Evolutionary conservation across 2,888 invertebrate genomes (phyloP), one percentile per base, ranked within the genome.

Genomic region (Mallateleia sp.): DNA sequence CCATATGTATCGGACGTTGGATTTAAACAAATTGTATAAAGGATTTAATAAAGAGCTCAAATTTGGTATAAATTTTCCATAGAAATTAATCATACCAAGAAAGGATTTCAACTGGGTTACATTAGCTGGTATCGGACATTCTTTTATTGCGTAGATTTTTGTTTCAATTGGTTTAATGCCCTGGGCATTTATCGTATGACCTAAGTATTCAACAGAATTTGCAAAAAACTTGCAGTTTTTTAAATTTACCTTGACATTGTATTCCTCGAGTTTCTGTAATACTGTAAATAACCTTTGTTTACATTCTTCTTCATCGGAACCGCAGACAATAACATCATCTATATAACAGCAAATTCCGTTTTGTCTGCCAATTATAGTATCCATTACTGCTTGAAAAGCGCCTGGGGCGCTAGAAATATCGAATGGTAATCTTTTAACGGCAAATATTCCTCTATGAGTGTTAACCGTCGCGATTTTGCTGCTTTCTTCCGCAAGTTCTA

Each of bases 281-380:
- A 69, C 67, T 18, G 14, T 22, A 22, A 32, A 45, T 28, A 88
- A 28, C 24, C 42, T 81, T 24, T 62, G 18, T 50, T 71, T 34
- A 7, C 77, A 80, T 34, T 58, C 34, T 18, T 34, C 6, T 24
- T 32, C 0, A 15, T 86, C 77, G 18, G 22, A 11, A 1, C 72
- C 67, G 15, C 28, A 24, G 62, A 89, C 66, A 47, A 80, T 42
- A 24, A 66, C 28, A 32, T 79, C 69, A 67, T 95, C 95, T 0
- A 93, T 91, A 94, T 95, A 95, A 80, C 95, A 95, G 0, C 95
- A 94, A 82, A 74, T 38, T 1, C 77, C 74, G 5, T 78, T 38
- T 14, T 32, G 28, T 15, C 42, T 78, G 2, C 75, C 74, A 1
- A 85, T 32, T 28, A 82, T 64, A 11, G 38, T 64, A 52, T 83